phyloP scores from a whole-genome alignment of 2,888 invertebrate species.

The Lasioglossum leucozonium region DNA sequence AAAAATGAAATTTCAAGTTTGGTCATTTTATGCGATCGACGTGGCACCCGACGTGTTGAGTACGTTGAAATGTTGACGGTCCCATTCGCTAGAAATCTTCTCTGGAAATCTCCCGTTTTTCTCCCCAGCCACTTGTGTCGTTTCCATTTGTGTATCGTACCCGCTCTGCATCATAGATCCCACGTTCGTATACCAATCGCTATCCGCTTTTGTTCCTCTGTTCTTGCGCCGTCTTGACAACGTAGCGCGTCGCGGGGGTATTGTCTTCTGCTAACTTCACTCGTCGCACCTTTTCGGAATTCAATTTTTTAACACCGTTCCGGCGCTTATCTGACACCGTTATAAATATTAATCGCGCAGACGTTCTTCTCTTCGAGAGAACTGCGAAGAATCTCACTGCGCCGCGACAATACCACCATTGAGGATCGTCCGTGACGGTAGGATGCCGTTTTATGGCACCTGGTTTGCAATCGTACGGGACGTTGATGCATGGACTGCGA shows the following conservation, averaged over 20 bases:
- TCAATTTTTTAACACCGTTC: not conserved
- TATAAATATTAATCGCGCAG: conserved; percentile 2
- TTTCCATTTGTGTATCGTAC: not conserved
- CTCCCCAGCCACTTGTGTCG: not conserved
- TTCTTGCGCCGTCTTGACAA: not conserved
- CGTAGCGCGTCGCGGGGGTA: not conserved
- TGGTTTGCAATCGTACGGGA: not conserved
- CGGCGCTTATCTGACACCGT: not conserved
- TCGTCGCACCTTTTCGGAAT: not conserved
- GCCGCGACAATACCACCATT: not conserved
- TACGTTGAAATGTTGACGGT: not conserved
- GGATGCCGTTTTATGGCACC: not conserved
- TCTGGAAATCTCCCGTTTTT: not conserved
- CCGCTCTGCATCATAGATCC: not conserved
- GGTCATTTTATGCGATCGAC: too few relatives aligned
- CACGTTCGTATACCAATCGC: not conserved
- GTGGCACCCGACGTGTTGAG: too few relatives aligned
- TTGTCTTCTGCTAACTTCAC: not conserved
- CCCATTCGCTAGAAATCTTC: not conserved
- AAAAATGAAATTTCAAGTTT: too few relatives aligned
- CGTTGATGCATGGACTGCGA: not conserved
- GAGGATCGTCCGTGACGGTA: too few relatives aligned
- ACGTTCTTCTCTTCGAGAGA: not conserved
- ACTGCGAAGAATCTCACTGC: not conserved
- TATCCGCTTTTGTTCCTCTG: not conserved